Percentiles rank a stretch among this genome's conserved stretches.
Conservation (phyloP, 2,113 vertebrate genomes). For the Struthidea cinerea region DNA sequence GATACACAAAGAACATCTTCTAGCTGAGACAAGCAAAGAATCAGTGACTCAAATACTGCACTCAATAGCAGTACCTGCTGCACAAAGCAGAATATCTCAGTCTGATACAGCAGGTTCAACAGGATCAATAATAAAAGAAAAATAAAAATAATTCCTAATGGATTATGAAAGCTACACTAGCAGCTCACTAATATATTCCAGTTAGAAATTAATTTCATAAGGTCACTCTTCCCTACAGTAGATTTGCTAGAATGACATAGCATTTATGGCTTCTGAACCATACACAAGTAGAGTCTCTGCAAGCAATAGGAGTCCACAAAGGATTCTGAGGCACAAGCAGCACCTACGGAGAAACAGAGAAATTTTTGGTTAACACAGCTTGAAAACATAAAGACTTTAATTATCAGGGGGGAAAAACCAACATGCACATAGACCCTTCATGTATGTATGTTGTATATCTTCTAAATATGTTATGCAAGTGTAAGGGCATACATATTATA, state of each 20-base stretch:
- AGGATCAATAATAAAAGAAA: neutral
- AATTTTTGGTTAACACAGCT: neutral
- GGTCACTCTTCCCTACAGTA: neutral
- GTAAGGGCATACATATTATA: neutral
- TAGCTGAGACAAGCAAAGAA: neutral
- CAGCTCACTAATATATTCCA: neutral
- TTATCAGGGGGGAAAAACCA: neutral
- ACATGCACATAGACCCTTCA: neutral
- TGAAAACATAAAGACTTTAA: neutral
- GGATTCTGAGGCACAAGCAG: neutral
- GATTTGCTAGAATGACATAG: neutral
- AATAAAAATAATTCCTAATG: neutral
- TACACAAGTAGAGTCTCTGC: accelerated
- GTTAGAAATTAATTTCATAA: neutral
- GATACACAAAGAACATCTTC: neutral
- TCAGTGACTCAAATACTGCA: neutral
- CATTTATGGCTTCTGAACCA: neutral
- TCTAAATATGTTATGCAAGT: neutral
- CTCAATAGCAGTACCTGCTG: neutral
- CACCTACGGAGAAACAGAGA: neutral
- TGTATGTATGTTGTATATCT: too few relatives aligned
- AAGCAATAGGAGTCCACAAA: neutral
- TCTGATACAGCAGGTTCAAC: neutral
- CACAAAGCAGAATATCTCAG: neutral
- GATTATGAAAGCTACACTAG: neutral